A percentile compares a stretch with the other conserved stretches of the same genome.
Conservation (phyloP, 2,797 vertebrate species). For the Macropus fuliginosus region DNA sequence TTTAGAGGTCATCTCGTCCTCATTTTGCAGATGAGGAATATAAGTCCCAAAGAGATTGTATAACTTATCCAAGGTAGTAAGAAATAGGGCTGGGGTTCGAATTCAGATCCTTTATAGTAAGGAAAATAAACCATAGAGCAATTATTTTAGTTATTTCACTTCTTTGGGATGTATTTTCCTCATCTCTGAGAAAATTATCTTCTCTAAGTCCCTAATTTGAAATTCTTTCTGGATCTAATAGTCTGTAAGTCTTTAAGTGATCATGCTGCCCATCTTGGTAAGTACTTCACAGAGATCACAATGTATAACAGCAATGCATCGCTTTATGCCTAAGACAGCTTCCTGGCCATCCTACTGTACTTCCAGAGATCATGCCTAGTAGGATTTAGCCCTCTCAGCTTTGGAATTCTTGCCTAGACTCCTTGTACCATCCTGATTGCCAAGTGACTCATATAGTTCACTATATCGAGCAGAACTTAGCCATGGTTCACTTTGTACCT, state of each 20-base stretch:
- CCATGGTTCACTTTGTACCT: neutral
- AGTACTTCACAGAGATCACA: neutral
- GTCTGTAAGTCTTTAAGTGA: neutral
- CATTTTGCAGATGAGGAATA: neutral
- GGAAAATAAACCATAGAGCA: neutral
- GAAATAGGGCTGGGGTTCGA: neutral
- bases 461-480: neutral
- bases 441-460: neutral
- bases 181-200: neutral
- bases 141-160: neutral
- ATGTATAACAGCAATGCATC: neutral
- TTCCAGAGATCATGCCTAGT: neutral
- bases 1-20: neutral
- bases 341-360: neutral
- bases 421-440: neutral
- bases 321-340: neutral
- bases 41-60: neutral
- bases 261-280: neutral
- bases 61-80: neutral
- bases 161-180: neutral
- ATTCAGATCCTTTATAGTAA: neutral
- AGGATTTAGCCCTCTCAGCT: neutral
- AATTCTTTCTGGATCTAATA: neutral
- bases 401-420: neutral
- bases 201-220: neutral